Conservation (phyloP, 2,888 invertebrate genomes). For the Dasysyrphus tricinctus region DNA sequence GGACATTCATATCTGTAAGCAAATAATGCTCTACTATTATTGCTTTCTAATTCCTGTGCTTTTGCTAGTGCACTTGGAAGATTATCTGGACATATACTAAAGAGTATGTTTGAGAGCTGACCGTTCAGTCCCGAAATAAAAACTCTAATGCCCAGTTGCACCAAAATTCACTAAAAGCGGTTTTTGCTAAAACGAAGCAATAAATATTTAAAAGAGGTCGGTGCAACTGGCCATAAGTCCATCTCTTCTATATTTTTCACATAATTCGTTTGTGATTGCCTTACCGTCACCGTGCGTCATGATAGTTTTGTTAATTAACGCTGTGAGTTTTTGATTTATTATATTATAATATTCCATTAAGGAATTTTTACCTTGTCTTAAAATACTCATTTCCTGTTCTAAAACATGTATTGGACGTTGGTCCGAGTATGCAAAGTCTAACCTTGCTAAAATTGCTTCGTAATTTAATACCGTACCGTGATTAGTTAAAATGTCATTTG, state of each 20-base stretch:
- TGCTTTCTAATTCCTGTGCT: constrained; percentile 3
- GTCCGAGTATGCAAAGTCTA: constrained; percentile 62
- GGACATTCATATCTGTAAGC: constrained; percentile 1
- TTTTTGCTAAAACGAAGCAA: too few species aligned
- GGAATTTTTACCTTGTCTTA: constrained; percentile 45
- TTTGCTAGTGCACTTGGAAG: constrained; percentile 3
- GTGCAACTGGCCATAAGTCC: too few species aligned
- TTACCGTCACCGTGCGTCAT: constrained; percentile 24
- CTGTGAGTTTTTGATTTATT: constrained; percentile 11
- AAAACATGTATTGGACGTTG: constrained; percentile 55
- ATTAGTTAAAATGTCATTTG: constrained; percentile 39
- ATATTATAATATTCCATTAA: constrained; percentile 6
- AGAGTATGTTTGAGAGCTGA: constrained; percentile 19
- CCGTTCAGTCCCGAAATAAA: constrained; percentile 23
- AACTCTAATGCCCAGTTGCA: too few species aligned
- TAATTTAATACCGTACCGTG: constrained; percentile 61
- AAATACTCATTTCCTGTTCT: constrained; percentile 55
- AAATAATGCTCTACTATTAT: neutral
- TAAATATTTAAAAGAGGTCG: too few species aligned
- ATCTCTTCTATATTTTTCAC: constrained; percentile 20
- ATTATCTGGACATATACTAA: constrained; percentile 3
- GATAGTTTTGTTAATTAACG: constrained; percentile 29
- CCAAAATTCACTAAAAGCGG: too few species aligned
- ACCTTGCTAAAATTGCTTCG: constrained; percentile 54
- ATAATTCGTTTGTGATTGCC: constrained; percentile 24